Percentiles rank a stretch among this genome's conserved stretches.
Evolutionary conservation across 2,888 invertebrate species (phyloP).

Genomic region (Amphipyra tragopoginis): DNA sequence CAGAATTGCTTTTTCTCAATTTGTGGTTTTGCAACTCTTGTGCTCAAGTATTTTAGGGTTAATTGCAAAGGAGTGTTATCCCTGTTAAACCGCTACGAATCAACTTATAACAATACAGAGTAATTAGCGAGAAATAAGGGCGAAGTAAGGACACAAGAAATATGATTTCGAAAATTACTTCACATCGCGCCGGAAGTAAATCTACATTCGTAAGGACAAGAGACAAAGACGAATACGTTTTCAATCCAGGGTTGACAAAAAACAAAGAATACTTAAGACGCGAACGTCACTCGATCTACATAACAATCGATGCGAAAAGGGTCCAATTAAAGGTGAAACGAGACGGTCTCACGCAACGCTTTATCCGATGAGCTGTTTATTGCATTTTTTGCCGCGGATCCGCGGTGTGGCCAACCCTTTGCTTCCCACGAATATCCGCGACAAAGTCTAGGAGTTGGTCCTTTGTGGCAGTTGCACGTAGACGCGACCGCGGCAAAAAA

Average conservation of each 20-base stretch:
- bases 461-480: slow-evolving; percentile 60
- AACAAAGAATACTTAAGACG: slow-evolving; percentile 43
- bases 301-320: slow-evolving; percentile 59
- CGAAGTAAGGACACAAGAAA: slow-evolving; percentile 30
- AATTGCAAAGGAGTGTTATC: slow-evolving; percentile 13
- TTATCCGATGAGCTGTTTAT: slow-evolving; percentile 53
- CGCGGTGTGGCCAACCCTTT: slow-evolving; percentile 66
- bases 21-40: slow-evolving; percentile 21
- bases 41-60: slow-evolving; percentile 12
- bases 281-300: slow-evolving; percentile 47
- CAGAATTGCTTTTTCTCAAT: slow-evolving; percentile 21
- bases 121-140: slow-evolving; percentile 20
- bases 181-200: slow-evolving; percentile 40
- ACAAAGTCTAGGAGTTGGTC: slow-evolving; percentile 58
- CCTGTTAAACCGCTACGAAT: slow-evolving; percentile 8
- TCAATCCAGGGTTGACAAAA: slow-evolving; percentile 35
- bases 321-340: slow-evolving; percentile 63
- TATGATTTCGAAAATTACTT: slow-evolving; percentile 29
- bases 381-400: slow-evolving; percentile 62
- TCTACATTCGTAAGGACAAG: slow-evolving; percentile 38
- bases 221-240: slow-evolving; percentile 34
- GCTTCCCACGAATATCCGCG: slow-evolving; percentile 76
- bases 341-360: slow-evolving; percentile 66
- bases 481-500: slow-evolving; percentile 60
- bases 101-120: slow-evolving; percentile 14